phyloP scores from a whole-genome alignment of 1,140 invertebrate genomes.

The Sycophaga agraensis region DNA sequence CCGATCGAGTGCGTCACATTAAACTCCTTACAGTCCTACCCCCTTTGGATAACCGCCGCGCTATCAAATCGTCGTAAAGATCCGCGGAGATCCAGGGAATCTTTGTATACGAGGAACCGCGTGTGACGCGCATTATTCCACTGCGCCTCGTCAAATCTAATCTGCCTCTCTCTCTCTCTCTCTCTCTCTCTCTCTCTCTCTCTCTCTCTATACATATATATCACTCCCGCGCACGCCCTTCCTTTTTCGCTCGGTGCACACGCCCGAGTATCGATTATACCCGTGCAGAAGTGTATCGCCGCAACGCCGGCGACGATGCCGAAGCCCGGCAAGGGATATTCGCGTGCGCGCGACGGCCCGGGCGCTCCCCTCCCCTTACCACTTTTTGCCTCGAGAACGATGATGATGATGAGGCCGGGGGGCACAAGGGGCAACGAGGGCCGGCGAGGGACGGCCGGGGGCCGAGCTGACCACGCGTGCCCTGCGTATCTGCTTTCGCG shows the following conservation, averaged over 20 bases:
- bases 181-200: background rate
- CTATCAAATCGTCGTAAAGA: slow-evolving; percentile 3
- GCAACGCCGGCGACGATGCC: no score
- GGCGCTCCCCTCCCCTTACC: background rate
- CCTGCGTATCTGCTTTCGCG: no score
- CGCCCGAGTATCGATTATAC: slow-evolving; percentile 24
- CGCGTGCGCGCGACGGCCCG: background rate
- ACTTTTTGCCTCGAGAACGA: no score
- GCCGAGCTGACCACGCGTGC: no score
- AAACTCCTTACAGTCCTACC: background rate
- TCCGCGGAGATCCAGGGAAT: no score
- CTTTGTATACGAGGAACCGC: no score
- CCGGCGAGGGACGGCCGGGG: no score
- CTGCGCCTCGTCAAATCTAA: no score
- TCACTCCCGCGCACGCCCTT: background rate
- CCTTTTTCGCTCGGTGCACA: background rate
- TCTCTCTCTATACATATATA: background rate
- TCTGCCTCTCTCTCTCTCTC: slow-evolving; percentile 6
- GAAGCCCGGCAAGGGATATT: slow-evolving; percentile 19
- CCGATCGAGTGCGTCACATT: background rate
- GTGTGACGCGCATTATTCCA: no score
- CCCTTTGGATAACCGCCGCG: no score
- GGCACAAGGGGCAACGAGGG: no score
- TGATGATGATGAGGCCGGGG: no score
- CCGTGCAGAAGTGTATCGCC: slow-evolving; percentile 15